Evolutionary conservation across 2,797 vertebrate genomes (phyloP), one percentile per base, ranked within the genome.

Genomic region (Eulemur coronatus): DNA sequence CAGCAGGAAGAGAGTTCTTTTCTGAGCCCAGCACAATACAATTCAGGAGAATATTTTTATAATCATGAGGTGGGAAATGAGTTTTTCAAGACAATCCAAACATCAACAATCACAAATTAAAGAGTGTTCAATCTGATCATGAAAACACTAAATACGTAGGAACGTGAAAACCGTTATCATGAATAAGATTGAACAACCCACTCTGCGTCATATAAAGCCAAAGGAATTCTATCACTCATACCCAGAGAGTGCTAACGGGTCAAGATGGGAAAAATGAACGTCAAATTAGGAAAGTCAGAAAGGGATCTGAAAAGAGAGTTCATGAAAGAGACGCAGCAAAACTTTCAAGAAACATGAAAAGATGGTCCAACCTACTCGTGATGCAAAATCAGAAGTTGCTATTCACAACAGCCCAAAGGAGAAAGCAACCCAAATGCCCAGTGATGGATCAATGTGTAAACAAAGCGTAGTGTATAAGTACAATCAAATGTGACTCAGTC

Each of bases 371-470:
- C 7, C 13, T 84, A 11, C 24, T 52, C 8, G 8, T 14, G 52
- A 26, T 3, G 2, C 11, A 75, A 15, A 35, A 7, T 7, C 10
- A 11, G 46, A 65, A 55, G 43, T 46, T 59, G 0, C 0, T 2
- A 22, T 33, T 82, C 59, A 33, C n/a, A 22, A 6, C 5, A 30
- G 43, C 43, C 7, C 4, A 33, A 41, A 41, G 33, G 18, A 24
- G 5, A 33, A 81, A 38, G 38, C 22, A 15, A 9, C 46, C 24
- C 7, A 18, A 30, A 26, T 35, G 22, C 20, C 50, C 28, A 1
- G 12, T 1, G 2, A 4, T 4, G 2, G n/a, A 43, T 17, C 46
- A 30, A 0, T 14, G 6, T 33, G 10, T 22, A 26, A 10, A 33
- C 26, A 57, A 18, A 30, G 18, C 4, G 14, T 17, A 12, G 28